Evolutionary conservation across 1,140 invertebrate genomes (phyloP), one percentile per base, ranked within the genome.

Genomic region (Cyclargus thomasi): DNA sequence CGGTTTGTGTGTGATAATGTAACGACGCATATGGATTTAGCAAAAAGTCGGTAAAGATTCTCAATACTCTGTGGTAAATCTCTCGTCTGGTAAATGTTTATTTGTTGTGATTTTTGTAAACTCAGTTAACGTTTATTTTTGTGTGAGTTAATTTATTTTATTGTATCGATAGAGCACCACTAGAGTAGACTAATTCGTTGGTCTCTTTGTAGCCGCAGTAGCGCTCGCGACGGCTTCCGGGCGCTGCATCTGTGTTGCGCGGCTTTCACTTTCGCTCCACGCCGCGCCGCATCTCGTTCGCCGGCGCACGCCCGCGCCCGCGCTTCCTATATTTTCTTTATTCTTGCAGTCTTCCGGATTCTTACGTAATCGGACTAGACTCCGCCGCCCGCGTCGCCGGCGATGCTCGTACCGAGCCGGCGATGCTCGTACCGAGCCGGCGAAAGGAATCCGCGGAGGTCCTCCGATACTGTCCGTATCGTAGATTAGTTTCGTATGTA

Each of bases 41-140:
- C 86, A 78, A 81, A 90, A 87, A 90, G 87, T 90, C 86, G 87
- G 86, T 90, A 88, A 85, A 80, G 79, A 86, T 86, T 80, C 75
- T 78, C 64, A 72, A 72, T 70, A 75, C 66, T 73, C 62, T 72
- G 64, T 67, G 70, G 11, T 70, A 53, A 63, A 16, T 35, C 55
- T 59, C 23, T 67, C 17, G 3, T 20, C 11, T 62, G 14, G 36
- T 21, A 20, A 65, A 35, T 8, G 16, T 21, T 67, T 65, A 1
- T 39, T 63, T 65, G 14, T 63, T 23, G 17, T 22, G 29, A 35
- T 35, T 4, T 47, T 8, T 8, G 11, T 47, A 16, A 47, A 14
- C 10, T 16, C 11, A 16, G 14, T 47, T 39, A 39, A 11, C 36
- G 36, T 47, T 47, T 47, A 47, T 47, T 14, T 47, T 47, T 47